These are phyloP conservation scores for Drosophila pallidifrons DNA, from an alignment of 1,140 invertebrate species.

Conservation along the genomic window DNA sequence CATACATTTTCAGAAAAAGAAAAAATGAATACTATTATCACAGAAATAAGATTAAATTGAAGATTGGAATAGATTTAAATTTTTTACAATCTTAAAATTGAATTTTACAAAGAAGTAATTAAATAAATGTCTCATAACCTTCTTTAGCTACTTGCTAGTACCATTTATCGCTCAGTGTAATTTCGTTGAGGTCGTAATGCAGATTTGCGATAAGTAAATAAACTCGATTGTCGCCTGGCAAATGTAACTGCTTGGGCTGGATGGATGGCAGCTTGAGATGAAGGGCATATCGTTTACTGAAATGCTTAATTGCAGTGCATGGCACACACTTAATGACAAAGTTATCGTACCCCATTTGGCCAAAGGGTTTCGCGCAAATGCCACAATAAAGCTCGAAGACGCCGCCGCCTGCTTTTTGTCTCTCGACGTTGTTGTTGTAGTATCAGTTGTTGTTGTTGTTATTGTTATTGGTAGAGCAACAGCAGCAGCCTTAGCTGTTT, in stretches of 20 bases:
- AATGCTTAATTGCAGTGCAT: conserved; percentile 44
- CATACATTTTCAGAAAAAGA: too few species aligned
- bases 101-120: too few species aligned
- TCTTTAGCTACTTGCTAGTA: background rate
- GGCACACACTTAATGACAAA: conserved; percentile 63
- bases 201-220: conserved; percentile 22
- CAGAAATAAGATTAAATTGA: too few species aligned
- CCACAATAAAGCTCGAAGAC: conserved; percentile 71
- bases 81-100: too few species aligned
- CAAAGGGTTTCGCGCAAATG: conserved; percentile 51
- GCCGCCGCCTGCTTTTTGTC: conserved; percentile 38
- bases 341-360: conserved; percentile 53
- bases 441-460: conserved; percentile 16
- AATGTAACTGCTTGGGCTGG: conserved; percentile 5
- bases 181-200: conserved; percentile 1
- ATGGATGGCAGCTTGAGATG: background rate
- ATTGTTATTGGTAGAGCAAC: conserved; percentile 39
- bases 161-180: background rate
- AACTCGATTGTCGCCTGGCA: conserved; percentile 7
- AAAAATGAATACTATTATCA: too few species aligned
- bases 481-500: conserved; percentile 39
- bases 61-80: too few species aligned
- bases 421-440: conserved; percentile 28
- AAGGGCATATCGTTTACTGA: conserved; percentile 16
- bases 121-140: background rate